Evolutionary conservation across 2,888 invertebrate species (phyloP), one percentile per base, ranked within the genome.

Genomic region (Drosophila barbarae): DNA sequence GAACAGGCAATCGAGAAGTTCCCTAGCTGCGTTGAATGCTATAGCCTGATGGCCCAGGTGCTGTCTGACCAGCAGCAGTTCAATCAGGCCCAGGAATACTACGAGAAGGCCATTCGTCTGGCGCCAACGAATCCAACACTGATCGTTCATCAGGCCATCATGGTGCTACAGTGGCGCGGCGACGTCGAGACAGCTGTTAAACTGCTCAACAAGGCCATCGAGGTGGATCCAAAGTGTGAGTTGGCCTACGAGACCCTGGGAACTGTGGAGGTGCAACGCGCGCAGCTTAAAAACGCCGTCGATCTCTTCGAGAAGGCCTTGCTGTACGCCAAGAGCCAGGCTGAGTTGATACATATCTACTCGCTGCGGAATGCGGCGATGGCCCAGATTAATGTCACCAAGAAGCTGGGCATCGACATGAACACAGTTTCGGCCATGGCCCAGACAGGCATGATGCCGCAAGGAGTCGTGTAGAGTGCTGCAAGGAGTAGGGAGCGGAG

Each of bases 191-290:
- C 93, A 84, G 95, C 96, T 23, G 92, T 95, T 0, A 91, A 93
- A 73, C 90, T 95, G 65, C 95, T 98, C 84, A 93, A 93, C 71
- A 92, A 94, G 88, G 96, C 96, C 1, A 93, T 98, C 73, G 93
- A 94, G 87, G 91, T 96, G 81, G 98, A 98, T 90, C 94, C 95
- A 52, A 95, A 95, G 89, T 98, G 97, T 91, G 96, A 96, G 90
- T 95, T 97, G 91, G 98, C 96, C 9, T 98, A 96, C 89, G 98
- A 98, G 91, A 97, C 98, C 44, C 91, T 98, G 69, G 98, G 96
- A 76, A 96, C 97, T 28, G 94, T 98, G 73, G 97, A 98, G 92
- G 96, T 98, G 72, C 98, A 98, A 90, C 87, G 90, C 91, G 94
- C 96, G 93, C 91, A 97, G 89, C 90, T 98, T 74, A 91, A 93